Conservation (phyloP, 2,888 invertebrate species). For the Saturnia japonica region DNA sequence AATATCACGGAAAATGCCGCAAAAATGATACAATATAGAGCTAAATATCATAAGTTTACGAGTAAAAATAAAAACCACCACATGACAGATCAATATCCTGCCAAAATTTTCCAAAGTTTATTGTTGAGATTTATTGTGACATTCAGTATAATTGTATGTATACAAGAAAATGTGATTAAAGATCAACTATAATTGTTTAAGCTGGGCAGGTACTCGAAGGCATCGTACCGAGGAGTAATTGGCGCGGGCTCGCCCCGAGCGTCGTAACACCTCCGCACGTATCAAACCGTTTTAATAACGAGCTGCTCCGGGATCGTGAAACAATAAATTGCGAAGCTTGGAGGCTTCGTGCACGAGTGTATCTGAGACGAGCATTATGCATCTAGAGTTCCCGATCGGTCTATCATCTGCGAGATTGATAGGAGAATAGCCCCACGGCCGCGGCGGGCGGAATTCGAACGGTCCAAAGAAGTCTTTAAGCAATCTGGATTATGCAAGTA, state of each 20-base stretch:
- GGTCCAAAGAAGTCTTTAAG: constrained; percentile 46
- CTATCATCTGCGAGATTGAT: constrained; percentile 81
- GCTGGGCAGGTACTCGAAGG: constrained; percentile 59
- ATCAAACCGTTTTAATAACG: constrained; percentile 82
- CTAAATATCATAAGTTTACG: no score
- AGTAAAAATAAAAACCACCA: no score
- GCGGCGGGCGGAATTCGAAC: constrained; percentile 68
- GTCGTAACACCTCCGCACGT: constrained; percentile 79
- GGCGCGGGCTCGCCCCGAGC: constrained; percentile 72
- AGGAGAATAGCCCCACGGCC: constrained; percentile 77
- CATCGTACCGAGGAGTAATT: constrained; percentile 68
- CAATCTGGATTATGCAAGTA: constrained; percentile 56
- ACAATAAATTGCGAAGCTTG: constrained; percentile 82
- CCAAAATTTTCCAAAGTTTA: no score
- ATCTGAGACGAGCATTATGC: constrained; percentile 79
- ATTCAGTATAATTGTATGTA: constrained; percentile 22
- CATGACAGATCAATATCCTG: no score
- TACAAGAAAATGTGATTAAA: constrained; percentile 58
- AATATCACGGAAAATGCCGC: no score
- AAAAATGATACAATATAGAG: no score
- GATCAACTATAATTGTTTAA: constrained; percentile 67
- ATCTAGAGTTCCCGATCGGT: constrained; percentile 71
- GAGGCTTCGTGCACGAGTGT: constrained; percentile 81
- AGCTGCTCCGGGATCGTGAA: constrained; percentile 80
- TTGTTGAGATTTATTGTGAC: background rate